Percentiles rank a stretch among this genome's conserved stretches.
These are phyloP conservation scores for Pachyrhynchus sulphureomaculatus DNA, from an alignment of 1,140 invertebrate genomes.

Conservation along the genomic window DNA sequence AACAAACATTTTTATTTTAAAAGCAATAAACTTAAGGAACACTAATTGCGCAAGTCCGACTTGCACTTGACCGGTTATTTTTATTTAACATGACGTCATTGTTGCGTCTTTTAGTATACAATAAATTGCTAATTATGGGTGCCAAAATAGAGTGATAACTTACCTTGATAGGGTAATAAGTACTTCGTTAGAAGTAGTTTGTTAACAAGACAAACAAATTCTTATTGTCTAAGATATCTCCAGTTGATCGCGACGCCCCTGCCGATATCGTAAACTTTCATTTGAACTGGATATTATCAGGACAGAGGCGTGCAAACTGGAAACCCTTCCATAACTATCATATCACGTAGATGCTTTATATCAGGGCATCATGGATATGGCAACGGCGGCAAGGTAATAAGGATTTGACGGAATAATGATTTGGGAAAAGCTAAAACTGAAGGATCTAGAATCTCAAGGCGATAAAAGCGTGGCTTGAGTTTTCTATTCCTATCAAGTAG, in stretches of 20 bases:
- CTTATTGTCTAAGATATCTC: too few relatives aligned
- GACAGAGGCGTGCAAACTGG: constrained; percentile 14
- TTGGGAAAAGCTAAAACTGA: neutral
- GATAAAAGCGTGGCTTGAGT: neutral
- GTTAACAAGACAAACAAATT: too few relatives aligned
- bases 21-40: too few relatives aligned
- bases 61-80: too few relatives aligned
- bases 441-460: neutral
- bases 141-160: too few relatives aligned
- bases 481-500: neutral
- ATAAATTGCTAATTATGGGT: too few relatives aligned
- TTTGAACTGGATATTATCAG: constrained; percentile 16
- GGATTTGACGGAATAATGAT: constrained; percentile 18
- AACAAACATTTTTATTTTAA: too few relatives aligned
- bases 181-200: too few relatives aligned
- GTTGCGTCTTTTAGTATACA: too few relatives aligned
- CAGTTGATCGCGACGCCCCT: neutral
- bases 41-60: too few relatives aligned
- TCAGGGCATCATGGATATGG: constrained; percentile 5
- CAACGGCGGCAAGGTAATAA: neutral
- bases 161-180: too few relatives aligned
- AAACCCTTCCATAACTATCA: constrained; percentile 9
- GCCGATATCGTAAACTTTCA: constrained; percentile 7
- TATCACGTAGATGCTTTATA: constrained; percentile 15
- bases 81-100: too few relatives aligned